A percentile compares a stretch with the other conserved stretches of the same genome.
These are phyloP conservation scores for Astropecten irregularis DNA, from an alignment of 53 echinoderm and acorn worm genomes.

Conservation along the genomic window DNA sequence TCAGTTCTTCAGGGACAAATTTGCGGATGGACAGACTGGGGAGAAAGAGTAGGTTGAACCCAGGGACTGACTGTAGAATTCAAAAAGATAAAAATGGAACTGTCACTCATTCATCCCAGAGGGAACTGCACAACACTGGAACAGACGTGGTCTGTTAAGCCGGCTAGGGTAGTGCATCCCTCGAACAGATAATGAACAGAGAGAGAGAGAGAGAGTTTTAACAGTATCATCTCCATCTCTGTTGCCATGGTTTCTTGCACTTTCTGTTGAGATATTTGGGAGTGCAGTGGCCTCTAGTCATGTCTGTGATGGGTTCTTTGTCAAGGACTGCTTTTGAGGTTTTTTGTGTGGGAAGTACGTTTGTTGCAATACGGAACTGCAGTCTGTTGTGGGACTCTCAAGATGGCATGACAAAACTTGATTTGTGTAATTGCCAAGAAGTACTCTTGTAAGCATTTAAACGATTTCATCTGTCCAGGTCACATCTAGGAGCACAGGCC, in stretches of 20 bases:
- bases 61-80: too few relatives aligned
- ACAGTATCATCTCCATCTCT: slow-evolving; percentile 29
- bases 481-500: too few relatives aligned
- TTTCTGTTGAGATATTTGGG: slow-evolving; percentile 4
- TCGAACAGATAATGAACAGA: slow-evolving; percentile 14
- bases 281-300: slow-evolving; percentile 20
- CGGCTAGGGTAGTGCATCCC: not conserved
- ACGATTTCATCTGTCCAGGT: too few relatives aligned
- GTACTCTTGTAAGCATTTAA: too few relatives aligned
- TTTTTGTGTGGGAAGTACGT: too few relatives aligned
- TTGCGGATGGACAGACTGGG: not conserved
- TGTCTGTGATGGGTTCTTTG: too few relatives aligned
- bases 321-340: too few relatives aligned
- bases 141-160: slow-evolving; percentile 26
- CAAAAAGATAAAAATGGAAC: slow-evolving; percentile 46
- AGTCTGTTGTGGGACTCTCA: too few relatives aligned
- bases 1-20: slow-evolving; percentile 41
- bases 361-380: too few relatives aligned
- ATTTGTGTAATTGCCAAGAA: not conserved
- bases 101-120: slow-evolving; percentile 4
- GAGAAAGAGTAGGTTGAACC: slow-evolving; percentile 13
- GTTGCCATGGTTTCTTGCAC: slow-evolving; percentile 53
- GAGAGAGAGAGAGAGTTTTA: too few relatives aligned
- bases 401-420: not conserved
- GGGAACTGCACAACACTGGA: slow-evolving; percentile 10